Conservation (phyloP, 2,797 vertebrate genomes). For the Microctenopoma steveboyesi region DNA sequence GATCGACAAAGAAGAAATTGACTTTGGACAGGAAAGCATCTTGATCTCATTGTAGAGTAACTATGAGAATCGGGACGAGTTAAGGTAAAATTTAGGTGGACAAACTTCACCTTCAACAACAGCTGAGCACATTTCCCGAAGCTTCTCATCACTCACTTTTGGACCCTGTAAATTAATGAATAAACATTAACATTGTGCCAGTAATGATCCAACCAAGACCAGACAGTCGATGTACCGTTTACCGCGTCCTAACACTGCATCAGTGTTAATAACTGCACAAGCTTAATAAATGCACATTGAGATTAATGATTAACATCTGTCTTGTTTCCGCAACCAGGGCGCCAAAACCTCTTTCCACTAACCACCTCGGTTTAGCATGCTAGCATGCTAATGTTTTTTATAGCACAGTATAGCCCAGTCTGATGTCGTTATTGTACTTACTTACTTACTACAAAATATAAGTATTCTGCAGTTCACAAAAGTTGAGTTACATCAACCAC, state of each 20-base stretch:
- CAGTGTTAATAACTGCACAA: too few species aligned
- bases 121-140: conserved; percentile 82
- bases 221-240: not conserved
- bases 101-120: conserved; percentile 80
- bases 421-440: too few species aligned
- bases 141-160: conserved; percentile 80
- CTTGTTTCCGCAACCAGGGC: too few species aligned
- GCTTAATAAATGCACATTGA: too few species aligned
- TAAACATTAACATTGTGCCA: not conserved
- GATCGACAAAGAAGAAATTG: conserved; percentile 1
- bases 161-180: conserved; percentile 73
- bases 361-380: not conserved
- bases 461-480: too few species aligned
- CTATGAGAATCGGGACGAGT: not conserved
- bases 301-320: too few species aligned
- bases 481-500: not conserved
- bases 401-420: too few species aligned
- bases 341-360: too few species aligned
- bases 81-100: not conserved
- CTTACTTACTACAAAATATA: too few species aligned
- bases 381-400: not conserved
- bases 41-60: not conserved
- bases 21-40: not conserved
- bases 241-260: too few species aligned
- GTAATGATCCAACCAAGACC: not conserved